Base-by-base conservation (phyloP, 2,888 invertebrate genomes). In the Microdon myrmicae region DNA sequence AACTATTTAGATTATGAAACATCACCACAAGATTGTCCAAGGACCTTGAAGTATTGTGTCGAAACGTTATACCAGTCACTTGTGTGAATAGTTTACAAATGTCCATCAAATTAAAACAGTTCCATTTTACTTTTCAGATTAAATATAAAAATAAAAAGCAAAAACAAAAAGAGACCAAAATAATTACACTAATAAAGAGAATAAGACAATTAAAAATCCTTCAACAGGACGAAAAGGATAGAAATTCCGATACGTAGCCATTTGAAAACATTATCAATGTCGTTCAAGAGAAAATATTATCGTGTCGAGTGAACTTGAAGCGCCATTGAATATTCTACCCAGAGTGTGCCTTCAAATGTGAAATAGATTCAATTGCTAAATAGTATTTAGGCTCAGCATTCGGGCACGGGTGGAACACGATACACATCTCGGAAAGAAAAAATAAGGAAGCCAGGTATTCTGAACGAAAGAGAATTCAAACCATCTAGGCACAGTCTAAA, bases 201-300 rank as follows among this genome's bases (percentile, higher is more conserved):
- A n/a, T n/a, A n/a, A n/a, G n/a, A n/a, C n/a, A n/a, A n/a, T n/a
- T n/a, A n/a, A n/a, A n/a, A n/a, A n/a, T n/a, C n/a, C n/a, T n/a
- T n/a, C n/a, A n/a, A n/a, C n/a, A n/a, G n/a, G n/a, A n/a, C n/a
- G n/a, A n/a, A n/a, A n/a, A n/a, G n/a, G n/a, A n/a, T n/a, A n/a
- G n/a, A n/a, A n/a, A n/a, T n/a, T n/a, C n/a, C n/a, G n/a, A n/a
- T n/a, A n/a, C n/a, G n/a, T n/a, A n/a, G n/a, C n/a, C n/a, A n/a
- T n/a, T 32, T 7, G n/a, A 48, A 51, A 45, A 56, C 48, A 53
- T 34, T 45, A 48, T 71, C 73, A 75, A 77, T 77, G 77, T 75
- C 72, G 72, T 73, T 70, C 68, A 72, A 72, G 70, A 75, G 71
- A 71, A 71, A 72, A 72, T 73, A 70, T 60, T 70, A 58, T 48